Conservation (phyloP, 2,113 vertebrate species). For the Thamnaconus septentrionalis region DNA sequence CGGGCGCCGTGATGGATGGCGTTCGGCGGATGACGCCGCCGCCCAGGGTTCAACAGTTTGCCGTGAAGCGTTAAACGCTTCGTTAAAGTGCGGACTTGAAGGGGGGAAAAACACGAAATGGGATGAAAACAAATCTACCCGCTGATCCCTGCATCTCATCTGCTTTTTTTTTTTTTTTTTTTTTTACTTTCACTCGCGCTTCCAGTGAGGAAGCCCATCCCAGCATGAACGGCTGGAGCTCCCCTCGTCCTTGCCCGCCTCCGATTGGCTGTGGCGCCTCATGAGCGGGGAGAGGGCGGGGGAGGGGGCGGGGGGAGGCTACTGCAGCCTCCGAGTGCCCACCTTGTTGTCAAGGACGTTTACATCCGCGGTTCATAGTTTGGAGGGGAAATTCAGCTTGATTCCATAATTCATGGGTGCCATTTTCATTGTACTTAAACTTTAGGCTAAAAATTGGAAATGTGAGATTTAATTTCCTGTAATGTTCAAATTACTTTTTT, state of each 20-base stretch:
- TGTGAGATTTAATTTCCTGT: slow-evolving; percentile 99
- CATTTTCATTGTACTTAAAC: slow-evolving; percentile 96
- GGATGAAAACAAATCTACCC: slow-evolving; percentile 8
- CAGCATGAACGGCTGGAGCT: slow-evolving; percentile 1
- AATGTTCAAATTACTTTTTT: slow-evolving; percentile 95
- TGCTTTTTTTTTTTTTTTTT: slow-evolving; percentile 11
- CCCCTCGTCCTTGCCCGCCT: background rate
- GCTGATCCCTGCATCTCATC: slow-evolving; percentile 11
- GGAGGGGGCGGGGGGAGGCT: background rate
- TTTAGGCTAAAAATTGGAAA: slow-evolving; percentile 91
- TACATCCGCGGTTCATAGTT: slow-evolving; percentile 87
- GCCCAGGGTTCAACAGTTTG: slow-evolving; percentile 39
- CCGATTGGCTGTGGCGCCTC: slow-evolving; percentile 45
- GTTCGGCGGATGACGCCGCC: slow-evolving; percentile 7
- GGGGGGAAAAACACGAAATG: slow-evolving; percentile 6
- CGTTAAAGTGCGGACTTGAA: background rate
- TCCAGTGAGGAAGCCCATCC: slow-evolving; percentile 10
- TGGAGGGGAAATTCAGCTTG: slow-evolving; percentile 87
- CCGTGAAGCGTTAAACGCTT: slow-evolving; percentile 12
- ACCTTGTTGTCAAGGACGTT: slow-evolving; percentile 85
- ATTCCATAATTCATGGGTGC: slow-evolving; percentile 95
- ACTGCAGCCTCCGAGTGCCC: slow-evolving; percentile 20
- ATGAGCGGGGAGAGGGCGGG: slow-evolving; percentile 4
- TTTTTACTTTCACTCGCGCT: slow-evolving; percentile 3
- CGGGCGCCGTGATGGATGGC: slow-evolving; percentile 37